Evolutionary conservation across 2,113 vertebrate genomes (phyloP).

Genomic region (Psammodynastes pulverulentus): DNA sequence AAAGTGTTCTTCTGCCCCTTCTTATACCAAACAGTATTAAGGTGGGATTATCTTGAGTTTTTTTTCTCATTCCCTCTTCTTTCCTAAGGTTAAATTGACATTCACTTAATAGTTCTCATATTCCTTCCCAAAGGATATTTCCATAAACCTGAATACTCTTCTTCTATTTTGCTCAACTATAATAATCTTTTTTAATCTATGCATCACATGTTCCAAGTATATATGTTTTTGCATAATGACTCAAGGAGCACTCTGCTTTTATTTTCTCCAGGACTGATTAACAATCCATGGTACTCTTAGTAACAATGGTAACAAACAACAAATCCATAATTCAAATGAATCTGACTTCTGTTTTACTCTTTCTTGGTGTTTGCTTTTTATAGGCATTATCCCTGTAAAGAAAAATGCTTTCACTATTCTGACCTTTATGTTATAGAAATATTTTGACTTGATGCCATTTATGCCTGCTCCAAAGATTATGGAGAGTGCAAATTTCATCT

Average conservation of each 20-base stretch:
- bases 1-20: neutral
- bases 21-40: neutral
- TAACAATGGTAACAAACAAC: neutral
- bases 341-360: neutral
- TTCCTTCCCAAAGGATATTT: neutral
- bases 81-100: neutral
- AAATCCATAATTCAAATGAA: neutral
- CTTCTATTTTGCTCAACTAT: neutral
- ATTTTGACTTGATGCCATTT: neutral
- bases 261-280: neutral
- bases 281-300: neutral
- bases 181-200: neutral
- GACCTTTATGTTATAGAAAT: neutral
- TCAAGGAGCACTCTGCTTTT: neutral
- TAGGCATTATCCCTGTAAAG: neutral
- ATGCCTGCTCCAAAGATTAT: neutral
- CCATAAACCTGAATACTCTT: neutral
- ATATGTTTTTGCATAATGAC: neutral
- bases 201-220: neutral
- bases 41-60: neutral
- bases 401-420: neutral
- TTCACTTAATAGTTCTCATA: neutral
- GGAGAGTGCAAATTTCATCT: neutral
- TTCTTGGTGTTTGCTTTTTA: neutral
- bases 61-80: neutral